Evolutionary conservation across 35 echinoderm and acorn worm species (phyloP).

Genomic region (Diadema setosum): DNA sequence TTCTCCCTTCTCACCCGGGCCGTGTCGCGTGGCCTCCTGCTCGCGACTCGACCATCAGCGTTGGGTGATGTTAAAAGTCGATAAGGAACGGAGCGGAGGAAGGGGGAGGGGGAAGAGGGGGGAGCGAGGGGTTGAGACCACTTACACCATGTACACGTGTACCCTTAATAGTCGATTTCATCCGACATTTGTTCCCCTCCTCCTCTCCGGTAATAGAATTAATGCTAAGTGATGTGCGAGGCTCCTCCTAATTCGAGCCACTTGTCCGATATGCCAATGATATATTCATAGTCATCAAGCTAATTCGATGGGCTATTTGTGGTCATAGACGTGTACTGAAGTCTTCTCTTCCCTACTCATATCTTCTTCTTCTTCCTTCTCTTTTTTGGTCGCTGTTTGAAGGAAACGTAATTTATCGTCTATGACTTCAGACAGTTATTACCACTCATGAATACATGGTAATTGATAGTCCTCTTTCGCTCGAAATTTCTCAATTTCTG

Average conservation of each 20-base stretch:
- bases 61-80: too few species aligned
- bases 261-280: background rate
- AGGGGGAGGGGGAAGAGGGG: too few species aligned
- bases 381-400: too few species aligned
- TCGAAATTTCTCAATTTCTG: too few species aligned
- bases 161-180: background rate
- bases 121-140: too few species aligned
- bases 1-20: too few species aligned
- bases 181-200: too few species aligned
- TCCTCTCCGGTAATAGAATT: background rate
- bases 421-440: conserved; percentile 23
- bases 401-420: background rate
- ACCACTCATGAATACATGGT: background rate
- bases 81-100: background rate
- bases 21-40: too few species aligned
- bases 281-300: conserved; percentile 13
- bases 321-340: too few species aligned
- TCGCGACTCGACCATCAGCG: too few species aligned
- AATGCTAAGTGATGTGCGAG: background rate
- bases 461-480: background rate
- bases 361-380: background rate
- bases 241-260: background rate
- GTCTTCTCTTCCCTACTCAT: too few species aligned
- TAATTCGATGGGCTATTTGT: background rate
- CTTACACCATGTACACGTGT: background rate